Base-by-base conservation (phyloP, 1,140 invertebrate genomes). In the Globodera rostochiensis region DNA sequence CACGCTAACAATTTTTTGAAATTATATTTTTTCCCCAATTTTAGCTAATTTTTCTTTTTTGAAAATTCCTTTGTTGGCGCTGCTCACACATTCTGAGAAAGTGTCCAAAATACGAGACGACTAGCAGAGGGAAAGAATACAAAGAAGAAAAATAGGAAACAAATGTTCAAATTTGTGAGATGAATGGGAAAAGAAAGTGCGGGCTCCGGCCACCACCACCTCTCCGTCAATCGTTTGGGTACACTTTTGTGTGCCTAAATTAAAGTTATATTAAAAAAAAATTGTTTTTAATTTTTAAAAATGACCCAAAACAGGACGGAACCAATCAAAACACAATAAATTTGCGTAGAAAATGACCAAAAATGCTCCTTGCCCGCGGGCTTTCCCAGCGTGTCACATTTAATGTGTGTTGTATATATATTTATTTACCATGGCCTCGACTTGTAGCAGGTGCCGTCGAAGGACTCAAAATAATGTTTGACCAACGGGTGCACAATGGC, bases 401-500 rank as follows among this genome's bases (percentile, higher is more conserved):
- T 64, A 19, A 4, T 73, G 13, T 73, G 13, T 6, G 6, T 64
- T 64, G 57, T 53, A 7, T 4, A 7, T 53, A 9, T 53, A 7
- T 7, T 64, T 53, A 7, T 7, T 64, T 64, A 64, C 81, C 82
- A 83, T 50, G 82, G 82, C 57, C 82, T 74, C 46, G 76, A 77
- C 60, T 84, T 83, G 66, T 83, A 83, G 49, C 82, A 84, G 25
- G 69, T 75, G 25, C 82, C 85, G 67, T 86, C 85, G 71, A 81
- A 87, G 47, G 81, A 66, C 64, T 87, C 86, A 60, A 87, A 87
- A 66, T 88, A 87, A 53, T 86, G 84, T 21, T 87, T 80, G 46
- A 86, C 73, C 49, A 87, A 50, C 45, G 86, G 86, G 73, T 87
- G 86, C 13, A 85, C 74, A 19, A 91, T 88, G 81, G 87, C 84